These are phyloP conservation scores for Pyrgilauda ruficollis DNA, from an alignment of 2,113 vertebrate genomes.

Conservation along the genomic window DNA sequence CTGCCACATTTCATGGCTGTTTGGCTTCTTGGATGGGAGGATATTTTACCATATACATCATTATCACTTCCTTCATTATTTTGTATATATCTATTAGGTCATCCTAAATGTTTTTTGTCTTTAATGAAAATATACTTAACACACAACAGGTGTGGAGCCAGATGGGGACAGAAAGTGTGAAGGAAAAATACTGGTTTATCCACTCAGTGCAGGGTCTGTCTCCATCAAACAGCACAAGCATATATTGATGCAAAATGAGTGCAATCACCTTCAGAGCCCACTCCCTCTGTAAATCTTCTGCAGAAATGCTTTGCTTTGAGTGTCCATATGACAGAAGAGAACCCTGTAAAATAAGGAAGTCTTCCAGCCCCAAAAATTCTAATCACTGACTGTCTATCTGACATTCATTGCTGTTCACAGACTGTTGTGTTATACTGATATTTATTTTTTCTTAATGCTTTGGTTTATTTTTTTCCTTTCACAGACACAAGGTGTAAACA, in stretches of 20 bases:
- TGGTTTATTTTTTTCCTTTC: neutral
- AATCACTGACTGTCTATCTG: neutral
- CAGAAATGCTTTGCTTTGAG: neutral
- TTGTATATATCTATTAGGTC: slow-evolving; percentile 41
- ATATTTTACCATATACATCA: slow-evolving; percentile 17
- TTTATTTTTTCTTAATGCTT: neutral
- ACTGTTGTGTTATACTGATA: neutral
- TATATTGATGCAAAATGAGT: neutral
- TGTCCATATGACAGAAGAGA: neutral
- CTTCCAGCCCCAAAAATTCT: neutral
- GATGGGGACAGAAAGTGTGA: neutral
- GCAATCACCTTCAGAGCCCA: neutral
- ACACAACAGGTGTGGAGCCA: slow-evolving; percentile 23
- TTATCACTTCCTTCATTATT: slow-evolving; percentile 57
- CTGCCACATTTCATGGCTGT: neutral
- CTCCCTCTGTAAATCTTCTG: neutral
- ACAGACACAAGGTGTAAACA: neutral
- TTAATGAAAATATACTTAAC: slow-evolving; percentile 36
- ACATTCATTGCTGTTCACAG: neutral
- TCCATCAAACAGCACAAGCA: neutral
- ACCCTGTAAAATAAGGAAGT: neutral
- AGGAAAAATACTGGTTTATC: neutral
- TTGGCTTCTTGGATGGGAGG: neutral
- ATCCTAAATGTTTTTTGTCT: slow-evolving; percentile 34
- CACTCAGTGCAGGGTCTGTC: neutral